Conservation (phyloP, 2,888 invertebrate genomes). For the Nomada goodeniana region DNA sequence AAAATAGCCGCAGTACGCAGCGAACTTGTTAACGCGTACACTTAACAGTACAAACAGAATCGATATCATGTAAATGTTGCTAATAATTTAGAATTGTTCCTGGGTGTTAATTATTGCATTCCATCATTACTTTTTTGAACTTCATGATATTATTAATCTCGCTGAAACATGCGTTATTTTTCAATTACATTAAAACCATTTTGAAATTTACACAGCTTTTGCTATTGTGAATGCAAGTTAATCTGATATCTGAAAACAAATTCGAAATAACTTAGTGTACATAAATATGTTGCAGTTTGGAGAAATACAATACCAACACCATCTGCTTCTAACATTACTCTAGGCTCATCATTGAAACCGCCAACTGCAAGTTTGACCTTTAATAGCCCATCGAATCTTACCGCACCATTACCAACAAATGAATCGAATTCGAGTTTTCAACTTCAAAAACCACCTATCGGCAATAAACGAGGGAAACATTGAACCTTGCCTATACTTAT, state of each 20-base stretch:
- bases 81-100: conserved; percentile 2
- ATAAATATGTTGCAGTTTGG: conserved; percentile 77
- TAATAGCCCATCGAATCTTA: conserved; percentile 80
- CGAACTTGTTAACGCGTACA: too few species aligned
- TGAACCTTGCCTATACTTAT: conserved; percentile 79
- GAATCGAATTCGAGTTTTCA: conserved; percentile 86
- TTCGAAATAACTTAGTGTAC: conserved; percentile 49
- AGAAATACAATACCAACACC: conserved; percentile 77
- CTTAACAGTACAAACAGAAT: too few species aligned
- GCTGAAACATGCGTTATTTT: conserved; percentile 19
- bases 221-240: conserved; percentile 43
- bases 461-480: conserved; percentile 89
- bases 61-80: not conserved
- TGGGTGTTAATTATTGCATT: conserved; percentile 3
- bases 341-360: conserved; percentile 80
- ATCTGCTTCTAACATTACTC: conserved; percentile 75
- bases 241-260: conserved; percentile 10
- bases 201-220: conserved; percentile 45
- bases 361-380: conserved; percentile 82
- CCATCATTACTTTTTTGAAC: conserved; percentile 18
- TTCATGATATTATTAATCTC: not conserved
- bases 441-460: conserved; percentile 89
- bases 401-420: conserved; percentile 78
- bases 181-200: conserved; percentile 6
- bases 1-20: too few species aligned